Evolutionary conservation across 2,113 vertebrate genomes (phyloP).

Genomic region (Dasypus novemcinctus): DNA sequence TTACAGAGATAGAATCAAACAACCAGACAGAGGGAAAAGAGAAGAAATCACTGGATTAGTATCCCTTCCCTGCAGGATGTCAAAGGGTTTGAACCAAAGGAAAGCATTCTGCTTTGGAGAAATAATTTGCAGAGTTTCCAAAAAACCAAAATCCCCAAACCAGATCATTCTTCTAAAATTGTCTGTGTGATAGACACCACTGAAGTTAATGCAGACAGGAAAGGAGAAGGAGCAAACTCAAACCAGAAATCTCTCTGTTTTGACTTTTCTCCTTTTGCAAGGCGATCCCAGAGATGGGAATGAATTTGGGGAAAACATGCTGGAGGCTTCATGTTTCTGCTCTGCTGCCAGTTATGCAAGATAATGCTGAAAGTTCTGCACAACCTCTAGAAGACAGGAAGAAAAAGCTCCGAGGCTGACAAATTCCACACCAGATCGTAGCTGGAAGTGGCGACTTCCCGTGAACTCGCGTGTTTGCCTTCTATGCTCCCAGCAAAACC

Average conservation of each 20-base stretch:
- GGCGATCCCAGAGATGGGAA: neutral
- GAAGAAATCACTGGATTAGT: neutral
- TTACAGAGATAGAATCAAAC: neutral
- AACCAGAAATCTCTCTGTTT: neutral
- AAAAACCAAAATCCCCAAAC: neutral
- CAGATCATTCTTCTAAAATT: neutral
- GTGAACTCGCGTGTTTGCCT: rapidly evolving
- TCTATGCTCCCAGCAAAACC: neutral
- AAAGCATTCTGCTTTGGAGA: neutral
- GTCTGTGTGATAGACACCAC: rapidly evolving
- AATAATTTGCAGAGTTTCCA: neutral
- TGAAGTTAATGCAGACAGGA: neutral
- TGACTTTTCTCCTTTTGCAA: neutral
- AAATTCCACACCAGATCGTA: neutral
- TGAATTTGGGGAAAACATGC: neutral
- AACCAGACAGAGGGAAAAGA: neutral
- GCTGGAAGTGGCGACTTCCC: rapidly evolving
- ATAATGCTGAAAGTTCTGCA: neutral
- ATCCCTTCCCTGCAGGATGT: neutral
- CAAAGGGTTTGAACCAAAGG: neutral
- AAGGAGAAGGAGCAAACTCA: neutral
- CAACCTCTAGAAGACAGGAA: neutral
- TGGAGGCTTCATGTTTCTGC: neutral
- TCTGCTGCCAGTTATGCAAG: neutral
- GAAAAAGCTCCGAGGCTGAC: neutral